phyloP scores from a whole-genome alignment of 2,888 invertebrate genomes.

The Cheilosia urbana region DNA sequence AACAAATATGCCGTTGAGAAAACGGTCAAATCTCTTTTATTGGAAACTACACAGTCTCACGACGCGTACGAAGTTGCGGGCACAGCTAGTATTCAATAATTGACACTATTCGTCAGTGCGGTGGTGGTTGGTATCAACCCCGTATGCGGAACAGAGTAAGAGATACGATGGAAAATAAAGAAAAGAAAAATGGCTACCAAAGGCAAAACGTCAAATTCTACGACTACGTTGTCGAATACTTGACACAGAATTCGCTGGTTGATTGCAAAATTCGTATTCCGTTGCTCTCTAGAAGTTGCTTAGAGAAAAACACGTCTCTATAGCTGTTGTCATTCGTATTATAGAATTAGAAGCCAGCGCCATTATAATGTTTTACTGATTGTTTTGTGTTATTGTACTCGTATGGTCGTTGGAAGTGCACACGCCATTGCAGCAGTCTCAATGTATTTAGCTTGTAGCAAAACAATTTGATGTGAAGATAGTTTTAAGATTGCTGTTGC shows the following conservation, averaged over 20 bases:
- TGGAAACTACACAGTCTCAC: too few relatives aligned
- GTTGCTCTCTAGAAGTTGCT: slow-evolving; percentile 12
- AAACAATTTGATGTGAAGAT: slow-evolving; percentile 32
- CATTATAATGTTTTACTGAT: slow-evolving; percentile 44
- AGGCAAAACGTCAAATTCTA: slow-evolving; percentile 26
- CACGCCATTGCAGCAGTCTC: slow-evolving; percentile 14
- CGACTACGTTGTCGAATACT: slow-evolving; percentile 64
- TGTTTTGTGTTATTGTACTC: slow-evolving; percentile 33
- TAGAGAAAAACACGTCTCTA: slow-evolving; percentile 45
- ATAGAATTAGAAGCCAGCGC: slow-evolving; percentile 26
- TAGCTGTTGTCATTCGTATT: slow-evolving; percentile 19
- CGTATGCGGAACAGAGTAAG: slow-evolving; percentile 25
- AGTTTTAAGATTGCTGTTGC: not conserved
- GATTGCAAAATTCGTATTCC: slow-evolving; percentile 59
- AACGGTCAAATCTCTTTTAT: too few relatives aligned
- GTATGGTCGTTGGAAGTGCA: slow-evolving; percentile 16
- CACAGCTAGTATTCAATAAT: slow-evolving; percentile 72
- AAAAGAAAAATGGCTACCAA: slow-evolving; percentile 1
- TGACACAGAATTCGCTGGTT: slow-evolving; percentile 67
- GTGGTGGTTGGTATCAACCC: not conserved
- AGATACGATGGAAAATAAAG: slow-evolving; percentile 11
- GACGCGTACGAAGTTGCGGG: too few relatives aligned
- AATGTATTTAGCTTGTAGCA: slow-evolving; percentile 44
- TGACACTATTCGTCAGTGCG: slow-evolving; percentile 50
- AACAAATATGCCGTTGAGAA: too few relatives aligned